Percentiles rank a stretch among this genome's conserved stretches.
Conservation (phyloP, 2,888 invertebrate genomes). For the Lithophane leautieri region DNA sequence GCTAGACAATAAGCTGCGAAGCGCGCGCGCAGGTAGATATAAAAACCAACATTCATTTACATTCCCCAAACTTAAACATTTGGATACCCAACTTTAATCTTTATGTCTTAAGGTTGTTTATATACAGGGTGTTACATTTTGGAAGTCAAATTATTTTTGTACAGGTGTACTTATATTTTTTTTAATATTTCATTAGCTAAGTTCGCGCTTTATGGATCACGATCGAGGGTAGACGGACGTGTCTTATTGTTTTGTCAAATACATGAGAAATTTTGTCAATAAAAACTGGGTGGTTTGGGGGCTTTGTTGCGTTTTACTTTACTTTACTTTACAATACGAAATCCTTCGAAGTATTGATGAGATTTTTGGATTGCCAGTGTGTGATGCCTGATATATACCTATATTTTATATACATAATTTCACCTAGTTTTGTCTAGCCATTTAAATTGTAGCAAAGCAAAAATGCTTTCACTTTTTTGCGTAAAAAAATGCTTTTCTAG, state of each 20-base stretch:
- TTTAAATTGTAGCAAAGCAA: not conserved
- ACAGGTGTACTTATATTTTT: conserved; percentile 85
- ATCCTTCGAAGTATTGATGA: conserved; percentile 67
- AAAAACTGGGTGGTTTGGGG: conserved; percentile 83
- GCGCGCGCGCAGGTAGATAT: conserved; percentile 87
- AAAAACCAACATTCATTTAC: conserved; percentile 70
- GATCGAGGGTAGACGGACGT: conserved; percentile 86
- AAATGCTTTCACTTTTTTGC: too few species aligned
- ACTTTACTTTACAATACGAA: conserved; percentile 59
- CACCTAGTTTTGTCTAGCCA: too few species aligned
- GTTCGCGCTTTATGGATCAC: conserved; percentile 89
- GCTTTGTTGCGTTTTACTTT: conserved; percentile 71
- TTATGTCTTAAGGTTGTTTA: conserved; percentile 56
- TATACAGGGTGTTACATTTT: conserved; percentile 17
- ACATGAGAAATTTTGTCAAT: conserved; percentile 88
- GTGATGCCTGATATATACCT: not conserved
- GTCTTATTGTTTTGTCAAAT: conserved; percentile 88
- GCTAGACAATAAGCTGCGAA: conserved; percentile 87
- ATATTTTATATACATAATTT: not conserved
- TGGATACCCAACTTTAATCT: conserved; percentile 64
- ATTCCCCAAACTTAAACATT: conserved; percentile 26
- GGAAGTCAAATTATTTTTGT: conserved; percentile 68
- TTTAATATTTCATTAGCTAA: conserved; percentile 89
- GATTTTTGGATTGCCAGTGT: conserved; percentile 28
- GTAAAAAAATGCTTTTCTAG: not conserved